Percentiles rank a stretch among this genome's conserved stretches.
Evolutionary conservation across 1,140 invertebrate genomes (phyloP).

Genomic region (Pogonognathellus flavescens): DNA sequence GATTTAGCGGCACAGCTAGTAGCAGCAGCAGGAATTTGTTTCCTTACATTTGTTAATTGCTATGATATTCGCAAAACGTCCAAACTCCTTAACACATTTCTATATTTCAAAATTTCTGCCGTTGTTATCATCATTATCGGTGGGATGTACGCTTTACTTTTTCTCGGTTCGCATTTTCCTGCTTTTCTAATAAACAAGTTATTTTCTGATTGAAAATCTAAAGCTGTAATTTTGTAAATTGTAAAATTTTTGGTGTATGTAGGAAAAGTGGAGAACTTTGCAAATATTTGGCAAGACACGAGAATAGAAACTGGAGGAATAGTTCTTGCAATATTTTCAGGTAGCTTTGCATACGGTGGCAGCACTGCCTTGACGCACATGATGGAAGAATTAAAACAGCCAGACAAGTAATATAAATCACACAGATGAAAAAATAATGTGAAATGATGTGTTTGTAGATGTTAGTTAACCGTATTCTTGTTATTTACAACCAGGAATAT

Average conservation of each 20-base stretch:
- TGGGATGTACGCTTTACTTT: constrained; percentile 81
- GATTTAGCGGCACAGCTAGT: constrained; percentile 79
- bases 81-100: constrained; percentile 84
- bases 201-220: no score
- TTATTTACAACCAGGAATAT: constrained; percentile 79
- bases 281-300: constrained; percentile 83
- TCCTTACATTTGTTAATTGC: constrained; percentile 89
- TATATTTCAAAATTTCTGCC: constrained; percentile 73
- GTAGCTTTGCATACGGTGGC: constrained; percentile 96
- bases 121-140: constrained; percentile 74
- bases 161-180: neutral
- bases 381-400: constrained; percentile 92
- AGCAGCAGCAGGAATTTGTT: constrained; percentile 82
- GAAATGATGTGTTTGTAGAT: neutral
- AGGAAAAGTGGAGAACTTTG: constrained; percentile 81
- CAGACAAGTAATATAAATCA: constrained; percentile 77
- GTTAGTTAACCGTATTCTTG: no score
- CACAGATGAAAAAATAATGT: constrained; percentile 25
- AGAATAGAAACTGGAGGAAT: constrained; percentile 85
- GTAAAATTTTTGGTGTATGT: constrained; percentile 37
- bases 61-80: constrained; percentile 89
- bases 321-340: constrained; percentile 92
- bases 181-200: no score
- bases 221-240: constrained; percentile 67
- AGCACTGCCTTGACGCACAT: constrained; percentile 89